Conservation (phyloP, 2,113 vertebrate genomes). For the Bubo scandiacus region DNA sequence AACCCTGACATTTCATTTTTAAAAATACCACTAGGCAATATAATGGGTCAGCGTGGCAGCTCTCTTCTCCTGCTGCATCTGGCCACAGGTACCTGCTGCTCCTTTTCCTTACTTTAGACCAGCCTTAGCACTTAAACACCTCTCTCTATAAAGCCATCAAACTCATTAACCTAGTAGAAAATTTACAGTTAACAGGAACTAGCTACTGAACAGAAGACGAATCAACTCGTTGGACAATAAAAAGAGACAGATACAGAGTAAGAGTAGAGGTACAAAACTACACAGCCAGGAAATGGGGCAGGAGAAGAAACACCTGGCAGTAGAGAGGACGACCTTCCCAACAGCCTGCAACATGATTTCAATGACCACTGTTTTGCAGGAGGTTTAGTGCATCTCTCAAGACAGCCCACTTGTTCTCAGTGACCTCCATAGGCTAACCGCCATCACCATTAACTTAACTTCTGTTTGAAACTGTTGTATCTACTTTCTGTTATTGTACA, state of each 20-base stretch:
- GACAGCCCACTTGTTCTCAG: neutral
- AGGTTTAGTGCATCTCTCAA: neutral
- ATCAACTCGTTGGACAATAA: neutral
- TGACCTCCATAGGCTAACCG: neutral
- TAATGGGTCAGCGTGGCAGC: neutral
- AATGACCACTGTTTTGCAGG: neutral
- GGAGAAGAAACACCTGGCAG: neutral
- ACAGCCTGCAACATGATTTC: fast-evolving
- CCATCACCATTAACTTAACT: neutral
- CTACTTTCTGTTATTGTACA: neutral
- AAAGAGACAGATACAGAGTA: neutral
- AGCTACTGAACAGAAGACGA: neutral
- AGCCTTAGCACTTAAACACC: neutral
- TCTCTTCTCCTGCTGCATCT: neutral
- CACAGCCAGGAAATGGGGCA: neutral
- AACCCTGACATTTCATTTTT: neutral
- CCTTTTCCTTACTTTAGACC: neutral
- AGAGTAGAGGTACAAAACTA: neutral
- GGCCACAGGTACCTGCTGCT: neutral
- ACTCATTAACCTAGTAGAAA: neutral
- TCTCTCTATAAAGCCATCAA: neutral
- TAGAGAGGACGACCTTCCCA: neutral
- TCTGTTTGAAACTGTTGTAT: neutral
- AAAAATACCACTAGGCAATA: neutral
- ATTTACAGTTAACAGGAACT: neutral